Percentiles rank a stretch among this genome's conserved stretches.
phyloP scores from a whole-genome alignment of 2,797 vertebrate species.

The Leptatherina wallacei region DNA sequence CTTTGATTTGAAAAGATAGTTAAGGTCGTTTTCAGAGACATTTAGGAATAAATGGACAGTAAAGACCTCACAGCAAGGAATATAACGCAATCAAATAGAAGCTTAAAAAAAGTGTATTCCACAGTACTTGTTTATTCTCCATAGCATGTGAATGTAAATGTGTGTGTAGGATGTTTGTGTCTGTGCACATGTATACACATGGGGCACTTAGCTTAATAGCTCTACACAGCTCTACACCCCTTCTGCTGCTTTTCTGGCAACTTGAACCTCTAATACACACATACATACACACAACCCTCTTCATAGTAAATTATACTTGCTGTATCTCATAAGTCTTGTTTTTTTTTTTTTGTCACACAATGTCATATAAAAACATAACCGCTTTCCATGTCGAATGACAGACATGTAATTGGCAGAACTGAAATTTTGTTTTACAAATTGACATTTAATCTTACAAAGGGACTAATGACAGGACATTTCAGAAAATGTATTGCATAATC shows the following conservation, averaged over 20 bases:
- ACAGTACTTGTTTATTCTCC: not conserved
- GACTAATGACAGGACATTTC: not conserved
- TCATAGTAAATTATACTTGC: slow-evolving; percentile 22
- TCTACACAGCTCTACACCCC: slow-evolving; percentile 60
- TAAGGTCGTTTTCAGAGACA: too few relatives aligned
- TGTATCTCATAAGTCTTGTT: not conserved
- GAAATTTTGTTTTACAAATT: not conserved
- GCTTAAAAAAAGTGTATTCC: not conserved
- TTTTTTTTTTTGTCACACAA: slow-evolving; percentile 2
- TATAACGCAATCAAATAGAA: too few relatives aligned
- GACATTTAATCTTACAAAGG: not conserved
- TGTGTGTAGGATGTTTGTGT: slow-evolving; percentile 5
- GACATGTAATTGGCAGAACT: not conserved
- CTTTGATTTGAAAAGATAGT: too few relatives aligned
- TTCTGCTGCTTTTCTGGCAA: slow-evolving; percentile 39
- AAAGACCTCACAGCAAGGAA: too few relatives aligned
- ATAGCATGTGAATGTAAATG: not conserved
- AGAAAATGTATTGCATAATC: too few relatives aligned
- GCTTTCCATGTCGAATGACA: slow-evolving; percentile 6
- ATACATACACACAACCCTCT: not conserved
- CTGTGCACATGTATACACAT: slow-evolving; percentile 36
- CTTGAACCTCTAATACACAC: slow-evolving; percentile 18
- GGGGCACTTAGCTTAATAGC: slow-evolving; percentile 49
- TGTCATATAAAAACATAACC: not conserved
- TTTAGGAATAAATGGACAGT: too few relatives aligned